Conservation (phyloP, 1,140 invertebrate genomes). For the Bombus terrestris region DNA sequence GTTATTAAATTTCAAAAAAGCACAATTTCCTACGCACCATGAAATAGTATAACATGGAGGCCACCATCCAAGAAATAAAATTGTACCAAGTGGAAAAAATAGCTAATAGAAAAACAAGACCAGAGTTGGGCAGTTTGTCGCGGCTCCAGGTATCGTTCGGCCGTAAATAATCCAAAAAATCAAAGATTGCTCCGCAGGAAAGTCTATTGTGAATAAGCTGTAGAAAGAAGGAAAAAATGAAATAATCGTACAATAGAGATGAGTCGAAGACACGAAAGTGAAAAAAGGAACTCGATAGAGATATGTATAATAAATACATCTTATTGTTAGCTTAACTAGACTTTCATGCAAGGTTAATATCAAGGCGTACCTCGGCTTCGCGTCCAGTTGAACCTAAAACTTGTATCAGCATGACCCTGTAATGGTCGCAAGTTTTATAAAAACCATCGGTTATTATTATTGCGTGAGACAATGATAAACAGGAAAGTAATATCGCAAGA, state of each 20-base stretch:
- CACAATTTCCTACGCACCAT: constrained; percentile 80
- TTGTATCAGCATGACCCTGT: constrained; percentile 84
- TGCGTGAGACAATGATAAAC: constrained; percentile 85
- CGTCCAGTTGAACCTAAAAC: constrained; percentile 77
- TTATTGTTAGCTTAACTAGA: neutral
- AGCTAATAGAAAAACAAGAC: constrained; percentile 84
- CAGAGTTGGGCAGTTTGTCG: constrained; percentile 85
- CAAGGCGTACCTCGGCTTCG: constrained; percentile 70
- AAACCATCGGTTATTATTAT: constrained; percentile 86
- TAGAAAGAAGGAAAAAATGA: neutral
- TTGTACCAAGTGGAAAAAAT: constrained; percentile 85
- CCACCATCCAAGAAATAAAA: constrained; percentile 83
- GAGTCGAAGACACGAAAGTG: neutral
- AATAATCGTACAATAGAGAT: neutral
- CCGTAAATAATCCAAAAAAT: constrained; percentile 90
- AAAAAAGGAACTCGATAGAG: neutral
- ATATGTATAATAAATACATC: neutral
- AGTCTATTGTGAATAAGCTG: constrained; percentile 86
- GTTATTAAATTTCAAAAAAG: constrained; percentile 48
- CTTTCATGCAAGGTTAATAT: neutral
- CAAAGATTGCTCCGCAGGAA: constrained; percentile 86
- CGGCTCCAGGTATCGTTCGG: constrained; percentile 84
- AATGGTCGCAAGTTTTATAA: constrained; percentile 86
- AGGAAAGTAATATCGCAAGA: constrained; percentile 83
- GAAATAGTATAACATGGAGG: constrained; percentile 82